Conservation (phyloP, 2,888 invertebrate species). For the Orchesellides sinensis region DNA sequence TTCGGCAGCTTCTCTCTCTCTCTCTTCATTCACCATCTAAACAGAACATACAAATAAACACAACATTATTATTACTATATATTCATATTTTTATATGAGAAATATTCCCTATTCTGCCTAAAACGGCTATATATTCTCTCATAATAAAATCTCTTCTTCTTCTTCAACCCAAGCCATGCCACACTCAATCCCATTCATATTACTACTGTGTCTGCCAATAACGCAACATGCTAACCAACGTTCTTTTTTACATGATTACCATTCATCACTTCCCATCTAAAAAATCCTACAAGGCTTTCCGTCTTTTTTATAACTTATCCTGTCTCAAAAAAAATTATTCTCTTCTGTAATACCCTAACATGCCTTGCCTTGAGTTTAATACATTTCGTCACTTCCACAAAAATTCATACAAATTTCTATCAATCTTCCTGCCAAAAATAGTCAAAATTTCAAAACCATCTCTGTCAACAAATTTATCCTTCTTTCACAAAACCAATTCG, state of each 20-base stretch:
- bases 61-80: not conserved
- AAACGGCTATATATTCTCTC: too few relatives aligned
- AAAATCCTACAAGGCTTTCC: conserved; percentile 60
- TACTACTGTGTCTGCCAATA: not conserved
- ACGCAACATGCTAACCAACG: conserved; percentile 1
- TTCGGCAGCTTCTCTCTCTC: conserved; percentile 49
- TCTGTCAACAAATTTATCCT: too few relatives aligned
- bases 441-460: too few relatives aligned
- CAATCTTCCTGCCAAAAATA: too few relatives aligned
- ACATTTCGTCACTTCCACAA: too few relatives aligned
- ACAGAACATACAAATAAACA: conserved; percentile 2
- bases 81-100: conserved; percentile 2
- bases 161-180: conserved; percentile 11
- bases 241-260: conserved; percentile 23
- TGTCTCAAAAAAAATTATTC: too few relatives aligned
- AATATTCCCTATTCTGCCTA: conserved; percentile 9
- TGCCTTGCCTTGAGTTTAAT: too few relatives aligned
- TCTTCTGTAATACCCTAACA: too few relatives aligned
- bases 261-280: conserved; percentile 42
- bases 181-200: conserved; percentile 49
- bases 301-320: conserved; percentile 50
- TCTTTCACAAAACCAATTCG: too few relatives aligned
- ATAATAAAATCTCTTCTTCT: too few relatives aligned
- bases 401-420: too few relatives aligned
- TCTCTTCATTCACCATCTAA: not conserved